A percentile compares a stretch with the other conserved stretches of the same genome.
Conservation (phyloP, 2,113 vertebrate genomes). For the Xenopus tropicalis region DNA sequence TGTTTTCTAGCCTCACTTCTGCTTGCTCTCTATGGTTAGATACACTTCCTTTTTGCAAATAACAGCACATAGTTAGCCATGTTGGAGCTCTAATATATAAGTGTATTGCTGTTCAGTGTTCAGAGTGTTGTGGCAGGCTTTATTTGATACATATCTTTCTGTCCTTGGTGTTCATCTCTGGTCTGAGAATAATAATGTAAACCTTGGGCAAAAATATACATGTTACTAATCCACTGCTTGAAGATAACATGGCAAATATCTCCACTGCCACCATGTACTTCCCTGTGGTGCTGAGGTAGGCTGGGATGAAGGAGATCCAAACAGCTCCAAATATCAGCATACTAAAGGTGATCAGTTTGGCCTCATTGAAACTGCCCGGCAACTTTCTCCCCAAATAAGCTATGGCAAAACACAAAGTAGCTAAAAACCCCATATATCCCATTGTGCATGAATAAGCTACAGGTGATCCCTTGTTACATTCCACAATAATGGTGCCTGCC, state of each 20-base stretch:
- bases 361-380: slow-evolving; percentile 44
- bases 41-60: too few species aligned
- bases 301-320: slow-evolving; percentile 7
- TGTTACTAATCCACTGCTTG: background rate
- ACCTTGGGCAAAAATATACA: background rate
- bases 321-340: slow-evolving; percentile 52
- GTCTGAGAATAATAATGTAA: background rate
- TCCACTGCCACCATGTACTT: slow-evolving; percentile 13
- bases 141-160: too few species aligned
- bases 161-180: background rate
- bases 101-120: too few species aligned
- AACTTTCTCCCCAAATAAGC: background rate
- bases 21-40: too few species aligned
- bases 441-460: background rate
- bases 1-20: too few species aligned
- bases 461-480: background rate
- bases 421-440: background rate
- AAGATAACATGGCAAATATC: slow-evolving; percentile 7
- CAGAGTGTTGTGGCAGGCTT: too few species aligned
- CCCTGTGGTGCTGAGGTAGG: slow-evolving; percentile 10
- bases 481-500: background rate
- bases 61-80: too few species aligned
- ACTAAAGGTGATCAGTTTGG: slow-evolving; percentile 57
- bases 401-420: background rate
- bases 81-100: too few species aligned